Evolutionary conservation across 2,888 invertebrate genomes (phyloP), one percentile per base, ranked within the genome.

Genomic region (Eurytoma californica): DNA sequence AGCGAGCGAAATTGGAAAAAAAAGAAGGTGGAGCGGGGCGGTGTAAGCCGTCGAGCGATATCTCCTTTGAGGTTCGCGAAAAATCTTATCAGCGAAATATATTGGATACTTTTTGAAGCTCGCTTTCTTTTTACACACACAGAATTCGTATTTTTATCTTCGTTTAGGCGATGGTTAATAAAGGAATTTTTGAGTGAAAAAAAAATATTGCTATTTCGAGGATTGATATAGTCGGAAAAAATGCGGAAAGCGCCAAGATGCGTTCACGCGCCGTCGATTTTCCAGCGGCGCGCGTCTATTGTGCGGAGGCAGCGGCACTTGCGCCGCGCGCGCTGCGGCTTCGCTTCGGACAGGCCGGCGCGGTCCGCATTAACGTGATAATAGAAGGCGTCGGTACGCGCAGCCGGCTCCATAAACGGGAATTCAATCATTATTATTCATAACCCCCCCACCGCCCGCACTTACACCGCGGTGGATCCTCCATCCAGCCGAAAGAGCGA

Each of bases 401-500:
- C 57, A 72, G 72, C 66, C 80, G 81, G 61, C 78, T 80, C 82
- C 70, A 82, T 73, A 81, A 83, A 73, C 79, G 82, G 80, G 82
- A 79, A 83, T 83, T 82, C 80, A 79, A 82, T 82, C 82, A 83
- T 83, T 88, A 89, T 89, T 89, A 90, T 90, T 90, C 90, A 90
- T 90, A 90, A 90, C 89, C 86, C 86, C 84, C 83, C 86, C 84
- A 82, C 81, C 47, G 7, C 70, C 12, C 57, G 14, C 69, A 57
- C 61, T 53, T 14, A 9, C 20, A 30, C 7, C 55, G 24, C 24
- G 18, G 18, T 30, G 68, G 39, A 39, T 39, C 39, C 58, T 74
- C 65, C 70, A 79, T 69, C 79, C 66, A 79, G 70, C 65, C 70
- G 79, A 75, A 75, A 75, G 75, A 79, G 67, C 79, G 60, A 68